Base-by-base conservation (phyloP, 2,888 invertebrate species). In the Incurvaria masculella region DNA sequence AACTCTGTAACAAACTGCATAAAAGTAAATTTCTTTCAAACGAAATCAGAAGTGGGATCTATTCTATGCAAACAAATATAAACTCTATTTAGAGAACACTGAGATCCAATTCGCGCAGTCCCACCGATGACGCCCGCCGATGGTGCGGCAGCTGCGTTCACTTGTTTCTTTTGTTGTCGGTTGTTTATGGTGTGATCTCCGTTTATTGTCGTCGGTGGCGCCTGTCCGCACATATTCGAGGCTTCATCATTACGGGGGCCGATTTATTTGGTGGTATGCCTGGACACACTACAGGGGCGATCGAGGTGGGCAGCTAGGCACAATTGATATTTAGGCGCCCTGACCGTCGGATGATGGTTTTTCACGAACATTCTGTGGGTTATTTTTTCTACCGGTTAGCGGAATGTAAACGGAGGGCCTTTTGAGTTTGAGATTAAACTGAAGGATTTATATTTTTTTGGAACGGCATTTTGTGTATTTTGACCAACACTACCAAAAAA, bases 321-420 rank as follows among this genome's bases (percentile, higher is more conserved):
- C n/a, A n/a, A n/a, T n/a, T n/a, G n/a, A n/a, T n/a, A n/a, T n/a
- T n/a, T n/a, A n/a, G n/a, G n/a, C n/a, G n/a, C n/a, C n/a, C n/a
- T n/a, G n/a, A n/a, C n/a, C n/a, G n/a, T n/a, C n/a, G n/a, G n/a
- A n/a, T n/a, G 21, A 16, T 17, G 27, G 10, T 21, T 14, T 4
- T 41, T 27, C 39, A 14, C 27, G 27, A 10, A 18, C 45, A 49
- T 46, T 46, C 45, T 45, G 19, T 46, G 39, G 27, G 33, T 42
- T 47, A 43, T 47, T 47, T 45, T 47, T 50, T 47, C 38, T 38
- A n/a, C 20, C 42, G 49, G 42, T 46, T 50, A 47, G 47, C 26
- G 47, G 50, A 50, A 42, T 39, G 49, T 18, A 38, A 27, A 27
- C 42, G 43, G 27, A 21, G 42, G 47, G 43, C 38, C 41, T 26